Evolutionary conservation across 2,797 vertebrate species (phyloP).

Genomic region (Odontamblyopus lacepedii): DNA sequence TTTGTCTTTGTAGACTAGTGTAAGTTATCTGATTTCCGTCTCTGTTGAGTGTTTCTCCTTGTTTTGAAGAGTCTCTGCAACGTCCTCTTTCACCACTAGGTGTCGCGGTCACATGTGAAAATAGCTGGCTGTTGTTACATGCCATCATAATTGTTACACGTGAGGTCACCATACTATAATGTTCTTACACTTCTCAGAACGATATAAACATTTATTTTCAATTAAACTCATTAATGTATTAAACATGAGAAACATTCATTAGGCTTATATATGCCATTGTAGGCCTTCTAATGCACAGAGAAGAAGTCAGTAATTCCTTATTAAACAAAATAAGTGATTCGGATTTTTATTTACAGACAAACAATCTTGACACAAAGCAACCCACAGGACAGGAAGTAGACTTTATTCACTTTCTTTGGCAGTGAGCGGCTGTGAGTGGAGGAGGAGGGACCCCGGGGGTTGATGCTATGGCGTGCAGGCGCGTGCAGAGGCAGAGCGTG

Average conservation of each 20-base stretch:
- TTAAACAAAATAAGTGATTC: background rate
- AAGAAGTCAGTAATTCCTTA: background rate
- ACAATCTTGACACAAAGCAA: background rate
- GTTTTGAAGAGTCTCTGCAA: conserved; percentile 6
- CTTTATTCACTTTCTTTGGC: conserved; percentile 16
- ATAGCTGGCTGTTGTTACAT: background rate
- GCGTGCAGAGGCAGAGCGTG: conserved; percentile 27
- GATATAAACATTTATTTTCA: background rate
- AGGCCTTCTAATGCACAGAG: background rate
- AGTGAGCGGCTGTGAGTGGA: conserved; percentile 35
- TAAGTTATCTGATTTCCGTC: background rate
- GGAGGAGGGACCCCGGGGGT: conserved; percentile 70
- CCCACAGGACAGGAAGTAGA: background rate
- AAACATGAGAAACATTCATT: background rate
- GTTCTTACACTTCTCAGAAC: background rate
- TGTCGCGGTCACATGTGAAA: conserved; percentile 19
- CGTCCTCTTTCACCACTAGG: conserved; percentile 27
- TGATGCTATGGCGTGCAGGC: conserved; percentile 37
- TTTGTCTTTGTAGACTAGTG: background rate
- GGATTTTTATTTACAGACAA: background rate
- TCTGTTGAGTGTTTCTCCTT: background rate
- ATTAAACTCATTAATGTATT: background rate
- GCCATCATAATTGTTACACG: too few species aligned
- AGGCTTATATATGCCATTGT: too few species aligned
- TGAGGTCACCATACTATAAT: background rate